Evolutionary conservation across 2,797 vertebrate species (phyloP).

Genomic region (Semotilus atromaculatus): DNA sequence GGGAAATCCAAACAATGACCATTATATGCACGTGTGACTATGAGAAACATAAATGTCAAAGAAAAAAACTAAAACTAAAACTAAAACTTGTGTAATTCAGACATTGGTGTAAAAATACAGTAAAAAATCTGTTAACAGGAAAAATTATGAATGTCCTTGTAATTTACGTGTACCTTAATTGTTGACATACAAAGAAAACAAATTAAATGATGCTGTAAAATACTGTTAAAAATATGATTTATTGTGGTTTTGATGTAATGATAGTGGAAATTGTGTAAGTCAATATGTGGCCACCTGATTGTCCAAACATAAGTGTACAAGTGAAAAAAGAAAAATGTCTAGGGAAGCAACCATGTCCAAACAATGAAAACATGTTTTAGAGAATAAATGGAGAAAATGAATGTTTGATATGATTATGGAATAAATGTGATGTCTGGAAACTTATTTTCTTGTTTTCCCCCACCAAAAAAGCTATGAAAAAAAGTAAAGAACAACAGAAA

Average conservation of each 20-base stretch:
- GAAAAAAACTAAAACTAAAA: too few species aligned
- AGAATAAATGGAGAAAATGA: not conserved
- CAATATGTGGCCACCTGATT: not conserved
- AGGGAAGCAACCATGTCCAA: too few species aligned
- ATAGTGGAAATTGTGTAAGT: not conserved
- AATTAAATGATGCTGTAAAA: not conserved
- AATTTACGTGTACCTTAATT: not conserved
- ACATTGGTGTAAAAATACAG: not conserved
- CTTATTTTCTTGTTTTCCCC: not conserved
- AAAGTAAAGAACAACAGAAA: not conserved
- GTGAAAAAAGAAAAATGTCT: not conserved
- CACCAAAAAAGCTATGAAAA: not conserved
- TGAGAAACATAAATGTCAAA: too few species aligned
- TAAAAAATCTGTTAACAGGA: not conserved
- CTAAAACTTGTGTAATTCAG: not conserved
- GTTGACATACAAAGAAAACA: not conserved
- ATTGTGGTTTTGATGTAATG: not conserved
- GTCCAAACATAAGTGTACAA: not conserved
- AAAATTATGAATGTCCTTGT: not conserved
- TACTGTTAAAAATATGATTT: not conserved
- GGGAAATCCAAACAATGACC: not conserved
- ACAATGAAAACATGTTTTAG: not conserved
- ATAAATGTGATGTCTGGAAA: not conserved
- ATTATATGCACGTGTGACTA: not conserved
- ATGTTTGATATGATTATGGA: not conserved